Evolutionary conservation across 2,888 invertebrate species (phyloP).

Genomic region (Sericinus montela): DNA sequence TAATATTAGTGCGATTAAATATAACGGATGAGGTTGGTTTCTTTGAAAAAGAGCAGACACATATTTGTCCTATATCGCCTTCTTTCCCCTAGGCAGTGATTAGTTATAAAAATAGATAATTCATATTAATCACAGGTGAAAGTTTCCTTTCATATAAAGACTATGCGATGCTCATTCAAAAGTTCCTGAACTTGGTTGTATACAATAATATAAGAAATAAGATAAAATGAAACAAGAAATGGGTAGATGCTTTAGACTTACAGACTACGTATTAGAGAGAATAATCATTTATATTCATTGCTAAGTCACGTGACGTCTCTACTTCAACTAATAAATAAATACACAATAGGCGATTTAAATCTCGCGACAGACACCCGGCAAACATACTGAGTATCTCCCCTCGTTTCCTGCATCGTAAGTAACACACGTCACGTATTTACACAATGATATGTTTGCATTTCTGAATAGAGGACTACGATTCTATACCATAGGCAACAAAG

Average conservation of each 20-base stretch:
- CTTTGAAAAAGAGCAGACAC: no score
- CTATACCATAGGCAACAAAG: conserved; percentile 40
- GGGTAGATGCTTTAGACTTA: background rate
- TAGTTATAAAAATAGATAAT: no score
- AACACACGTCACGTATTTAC: conserved; percentile 53
- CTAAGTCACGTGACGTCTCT: conserved; percentile 37
- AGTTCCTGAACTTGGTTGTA: background rate
- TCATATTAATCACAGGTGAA: background rate
- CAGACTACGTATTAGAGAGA: background rate
- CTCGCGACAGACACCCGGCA: conserved; percentile 52
- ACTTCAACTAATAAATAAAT: conserved; percentile 44
- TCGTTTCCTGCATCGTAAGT: conserved; percentile 68
- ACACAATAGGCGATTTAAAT: conserved; percentile 58
- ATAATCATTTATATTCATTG: background rate
- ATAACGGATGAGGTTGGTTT: no score
- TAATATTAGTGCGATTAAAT: no score
- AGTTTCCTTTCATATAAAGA: background rate
- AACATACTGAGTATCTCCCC: conserved; percentile 59
- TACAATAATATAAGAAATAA: background rate
- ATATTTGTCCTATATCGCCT: no score
- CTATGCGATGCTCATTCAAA: background rate
- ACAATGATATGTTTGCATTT: conserved; percentile 37
- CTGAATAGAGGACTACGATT: conserved; percentile 24
- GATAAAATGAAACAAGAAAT: background rate
- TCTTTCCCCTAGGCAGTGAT: no score